phyloP scores from a whole-genome alignment of 2,888 invertebrate species.

The Dasysyrphus tricinctus region DNA sequence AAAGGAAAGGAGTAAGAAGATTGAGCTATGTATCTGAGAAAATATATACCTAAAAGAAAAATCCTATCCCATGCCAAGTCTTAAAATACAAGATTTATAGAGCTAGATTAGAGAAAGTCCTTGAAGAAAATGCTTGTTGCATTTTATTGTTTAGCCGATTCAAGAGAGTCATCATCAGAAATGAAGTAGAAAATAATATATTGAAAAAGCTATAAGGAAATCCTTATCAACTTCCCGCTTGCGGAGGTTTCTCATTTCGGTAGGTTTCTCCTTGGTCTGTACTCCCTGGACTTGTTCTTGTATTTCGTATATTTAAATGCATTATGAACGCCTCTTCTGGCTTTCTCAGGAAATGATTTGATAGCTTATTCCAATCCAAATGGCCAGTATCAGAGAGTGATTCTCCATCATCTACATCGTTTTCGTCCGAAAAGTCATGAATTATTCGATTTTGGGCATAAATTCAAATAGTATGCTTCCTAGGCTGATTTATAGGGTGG shows the following conservation, averaged over 20 bases:
- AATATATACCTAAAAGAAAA: not conserved
- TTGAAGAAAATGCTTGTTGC: constrained; percentile 63
- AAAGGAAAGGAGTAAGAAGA: not conserved
- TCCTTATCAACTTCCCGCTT: constrained; percentile 45
- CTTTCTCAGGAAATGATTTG: constrained; percentile 64
- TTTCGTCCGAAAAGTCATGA: constrained; percentile 67
- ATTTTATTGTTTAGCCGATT: constrained; percentile 57
- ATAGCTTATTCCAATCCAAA: constrained; percentile 61
- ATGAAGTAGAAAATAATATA: constrained; percentile 13
- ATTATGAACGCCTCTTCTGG: constrained; percentile 64
- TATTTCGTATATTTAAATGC: constrained; percentile 31
- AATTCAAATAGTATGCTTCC: constrained; percentile 70
- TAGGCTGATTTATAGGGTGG: constrained; percentile 65
- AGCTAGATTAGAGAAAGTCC: constrained; percentile 16
- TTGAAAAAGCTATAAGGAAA: constrained; percentile 26
- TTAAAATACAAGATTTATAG: not conserved
- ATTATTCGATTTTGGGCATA: constrained; percentile 73
- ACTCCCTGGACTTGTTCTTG: not conserved
- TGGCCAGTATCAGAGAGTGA: constrained; percentile 34
- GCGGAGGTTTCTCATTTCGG: not conserved
- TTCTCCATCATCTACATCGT: constrained; percentile 4
- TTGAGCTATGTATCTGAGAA: not conserved
- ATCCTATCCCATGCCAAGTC: constrained; percentile 40
- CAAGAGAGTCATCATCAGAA: constrained; percentile 10
- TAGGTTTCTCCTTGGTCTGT: not conserved